phyloP scores from a whole-genome alignment of 2,797 vertebrate genomes.

The Calcarius lapponicus region DNA sequence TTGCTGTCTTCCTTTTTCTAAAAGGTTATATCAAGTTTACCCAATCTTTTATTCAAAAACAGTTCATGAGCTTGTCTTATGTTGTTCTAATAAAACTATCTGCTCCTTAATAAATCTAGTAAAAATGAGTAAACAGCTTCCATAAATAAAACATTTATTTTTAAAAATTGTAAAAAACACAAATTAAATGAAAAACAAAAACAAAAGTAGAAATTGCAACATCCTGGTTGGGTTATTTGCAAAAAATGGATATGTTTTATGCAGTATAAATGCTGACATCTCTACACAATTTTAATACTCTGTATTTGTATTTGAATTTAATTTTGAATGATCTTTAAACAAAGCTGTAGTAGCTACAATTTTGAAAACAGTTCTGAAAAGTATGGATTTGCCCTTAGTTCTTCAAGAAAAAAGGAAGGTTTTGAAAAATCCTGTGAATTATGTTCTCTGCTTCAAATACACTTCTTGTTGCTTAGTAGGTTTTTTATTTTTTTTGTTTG shows the following conservation, averaged over 20 bases:
- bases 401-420: neutral
- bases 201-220: neutral
- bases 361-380: neutral
- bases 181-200: neutral
- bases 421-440: neutral
- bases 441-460: neutral
- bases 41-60: neutral
- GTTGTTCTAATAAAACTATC: neutral
- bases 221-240: neutral
- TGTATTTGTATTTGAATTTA: neutral
- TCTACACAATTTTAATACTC: neutral
- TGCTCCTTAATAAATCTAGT: neutral
- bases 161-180: neutral
- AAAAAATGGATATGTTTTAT: neutral
- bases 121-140: neutral
- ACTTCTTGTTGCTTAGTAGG: neutral
- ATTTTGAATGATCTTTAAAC: neutral
- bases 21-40: neutral
- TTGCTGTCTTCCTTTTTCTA: neutral
- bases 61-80: neutral
- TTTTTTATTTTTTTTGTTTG: rapidly evolving
- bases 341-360: neutral
- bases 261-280: rapidly evolving
- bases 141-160: neutral
- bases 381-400: neutral